phyloP scores from a whole-genome alignment of 2,113 vertebrate genomes.

The Anguilla rostrata region DNA sequence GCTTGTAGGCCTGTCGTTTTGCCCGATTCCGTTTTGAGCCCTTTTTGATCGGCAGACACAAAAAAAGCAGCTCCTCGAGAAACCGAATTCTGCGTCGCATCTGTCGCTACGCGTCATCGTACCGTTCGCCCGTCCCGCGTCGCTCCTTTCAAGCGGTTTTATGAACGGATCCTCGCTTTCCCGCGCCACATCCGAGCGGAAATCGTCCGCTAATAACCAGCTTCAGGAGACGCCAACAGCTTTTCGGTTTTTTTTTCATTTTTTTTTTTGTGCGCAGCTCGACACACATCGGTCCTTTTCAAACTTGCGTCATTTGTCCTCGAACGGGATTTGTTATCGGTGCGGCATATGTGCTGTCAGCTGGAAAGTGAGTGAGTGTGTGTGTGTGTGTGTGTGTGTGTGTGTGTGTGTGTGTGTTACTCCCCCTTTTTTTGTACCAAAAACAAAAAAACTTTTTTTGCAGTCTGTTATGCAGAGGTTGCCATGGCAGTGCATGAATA shows the following conservation, averaged over 20 bases:
- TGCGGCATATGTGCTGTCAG: conserved; percentile 64
- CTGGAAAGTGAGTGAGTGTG: conserved; percentile 5
- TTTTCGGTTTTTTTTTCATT: neutral
- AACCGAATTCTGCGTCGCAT: conserved; percentile 1
- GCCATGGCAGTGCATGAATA: conserved; percentile 23
- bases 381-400: too few species aligned
- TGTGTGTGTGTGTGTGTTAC: too few species aligned
- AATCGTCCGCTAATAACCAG: conserved; percentile 63
- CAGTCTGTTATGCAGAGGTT: conserved; percentile 22
- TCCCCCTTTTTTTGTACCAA: neutral
- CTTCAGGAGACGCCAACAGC: conserved; percentile 58
- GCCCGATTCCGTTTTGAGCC: neutral
- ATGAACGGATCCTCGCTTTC: conserved; percentile 59
- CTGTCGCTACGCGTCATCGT: conserved; percentile 23
- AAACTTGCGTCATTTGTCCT: conserved; percentile 51
- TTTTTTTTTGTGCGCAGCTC: conserved; percentile 21
- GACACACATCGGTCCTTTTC: conserved; percentile 72
- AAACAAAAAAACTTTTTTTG: conserved; percentile 27
- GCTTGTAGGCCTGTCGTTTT: neutral
- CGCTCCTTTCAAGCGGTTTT: conserved; percentile 60
- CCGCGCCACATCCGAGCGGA: conserved; percentile 60
- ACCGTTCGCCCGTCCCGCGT: conserved; percentile 42
- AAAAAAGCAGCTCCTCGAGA: conserved; percentile 22
- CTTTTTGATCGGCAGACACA: neutral
- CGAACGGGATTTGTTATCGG: conserved; percentile 64